phyloP scores from a whole-genome alignment of 2,888 invertebrate species.

The Eurytoma californica region DNA sequence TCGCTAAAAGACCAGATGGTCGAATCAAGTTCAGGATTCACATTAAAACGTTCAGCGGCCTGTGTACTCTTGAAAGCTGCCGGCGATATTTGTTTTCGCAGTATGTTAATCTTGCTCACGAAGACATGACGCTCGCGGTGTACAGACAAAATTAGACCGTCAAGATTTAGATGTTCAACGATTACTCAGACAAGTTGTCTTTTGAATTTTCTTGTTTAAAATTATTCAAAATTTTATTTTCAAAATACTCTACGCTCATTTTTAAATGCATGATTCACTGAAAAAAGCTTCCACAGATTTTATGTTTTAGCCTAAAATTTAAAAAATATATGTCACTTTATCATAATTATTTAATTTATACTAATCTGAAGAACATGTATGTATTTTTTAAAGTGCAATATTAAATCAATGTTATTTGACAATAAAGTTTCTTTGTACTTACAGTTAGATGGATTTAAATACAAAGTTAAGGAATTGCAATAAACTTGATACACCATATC shows the following conservation, averaged over 20 bases:
- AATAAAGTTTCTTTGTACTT: no score
- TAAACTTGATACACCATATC: no score
- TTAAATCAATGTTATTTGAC: no score
- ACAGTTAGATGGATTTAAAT: no score
- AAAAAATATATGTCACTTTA: no score
- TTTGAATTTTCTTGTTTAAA: slow-evolving; percentile 38
- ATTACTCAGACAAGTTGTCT: slow-evolving; percentile 51
- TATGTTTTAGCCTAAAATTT: no score
- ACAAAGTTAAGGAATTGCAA: no score
- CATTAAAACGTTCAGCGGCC: slow-evolving; percentile 29
- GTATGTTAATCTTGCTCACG: slow-evolving; percentile 56
- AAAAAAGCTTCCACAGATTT: no score
- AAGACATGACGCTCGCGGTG: slow-evolving; percentile 36
- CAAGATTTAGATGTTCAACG: slow-evolving; percentile 54
- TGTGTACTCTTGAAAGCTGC: slow-evolving; percentile 49
- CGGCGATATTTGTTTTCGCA: slow-evolving; percentile 57
- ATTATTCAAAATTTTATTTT: background rate
- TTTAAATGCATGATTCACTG: no score
- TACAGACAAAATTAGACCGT: slow-evolving; percentile 55
- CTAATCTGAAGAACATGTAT: no score
- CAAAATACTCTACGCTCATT: background rate
- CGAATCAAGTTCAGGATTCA: slow-evolving; percentile 10
- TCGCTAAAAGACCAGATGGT: background rate
- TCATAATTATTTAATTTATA: no score
- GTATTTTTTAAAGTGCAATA: no score